Conservation (phyloP, 1,140 invertebrate genomes). For the Ceratina australensis region DNA sequence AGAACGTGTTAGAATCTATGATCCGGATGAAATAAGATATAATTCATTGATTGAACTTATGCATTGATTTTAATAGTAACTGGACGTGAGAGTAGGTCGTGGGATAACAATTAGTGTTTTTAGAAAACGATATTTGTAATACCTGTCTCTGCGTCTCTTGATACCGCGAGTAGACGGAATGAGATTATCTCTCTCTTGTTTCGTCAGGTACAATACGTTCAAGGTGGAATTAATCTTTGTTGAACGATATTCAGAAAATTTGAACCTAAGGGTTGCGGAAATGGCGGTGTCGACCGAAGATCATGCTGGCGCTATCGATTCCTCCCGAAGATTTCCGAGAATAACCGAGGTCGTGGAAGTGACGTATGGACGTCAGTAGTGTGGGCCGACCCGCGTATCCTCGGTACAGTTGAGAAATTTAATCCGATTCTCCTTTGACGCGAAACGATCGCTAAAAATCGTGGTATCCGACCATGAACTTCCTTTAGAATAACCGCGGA, state of each 20-base stretch:
- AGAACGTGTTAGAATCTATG: too few species aligned
- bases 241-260: slow-evolving; percentile 19
- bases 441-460: slow-evolving; percentile 28
- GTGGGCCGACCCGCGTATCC: slow-evolving; percentile 42
- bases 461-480: slow-evolving; percentile 30
- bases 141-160: too few species aligned
- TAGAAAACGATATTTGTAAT: too few species aligned
- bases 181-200: too few species aligned
- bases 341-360: slow-evolving; percentile 53
- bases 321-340: slow-evolving; percentile 65
- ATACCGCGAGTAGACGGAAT: too few species aligned
- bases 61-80: too few species aligned
- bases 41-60: too few species aligned
- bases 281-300: slow-evolving; percentile 45
- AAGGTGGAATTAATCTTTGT: background rate
- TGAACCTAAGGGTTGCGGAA: slow-evolving; percentile 35
- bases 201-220: too few species aligned
- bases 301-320: slow-evolving; percentile 67
- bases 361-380: slow-evolving; percentile 54
- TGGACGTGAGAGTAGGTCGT: too few species aligned
- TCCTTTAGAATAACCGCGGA: slow-evolving; percentile 14
- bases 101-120: too few species aligned
- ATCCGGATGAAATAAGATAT: too few species aligned
- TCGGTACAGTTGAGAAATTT: slow-evolving; percentile 36
- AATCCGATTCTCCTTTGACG: slow-evolving; percentile 13